These are phyloP conservation scores for Saccostrea cuccullata DNA, from an alignment of 1,140 invertebrate genomes.

Conservation along the genomic window DNA sequence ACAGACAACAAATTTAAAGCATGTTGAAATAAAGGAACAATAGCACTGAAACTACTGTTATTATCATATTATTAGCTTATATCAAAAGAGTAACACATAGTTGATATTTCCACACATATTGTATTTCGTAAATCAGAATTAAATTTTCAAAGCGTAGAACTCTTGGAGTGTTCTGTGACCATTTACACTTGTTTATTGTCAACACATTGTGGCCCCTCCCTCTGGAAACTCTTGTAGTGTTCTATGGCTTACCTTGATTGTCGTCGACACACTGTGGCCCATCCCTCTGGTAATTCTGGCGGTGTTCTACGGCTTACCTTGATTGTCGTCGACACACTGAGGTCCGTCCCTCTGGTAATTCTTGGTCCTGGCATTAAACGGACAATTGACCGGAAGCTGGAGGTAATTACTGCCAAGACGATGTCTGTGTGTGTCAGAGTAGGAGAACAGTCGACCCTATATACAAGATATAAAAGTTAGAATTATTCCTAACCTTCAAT, in stretches of 20 bases:
- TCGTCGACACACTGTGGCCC: constrained; percentile 82
- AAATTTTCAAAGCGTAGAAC: constrained; percentile 79
- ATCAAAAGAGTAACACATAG: too few species aligned
- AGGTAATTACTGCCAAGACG: constrained; percentile 94
- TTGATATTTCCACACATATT: too few species aligned
- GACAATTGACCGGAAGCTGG: constrained; percentile 97
- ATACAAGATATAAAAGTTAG: constrained; percentile 34
- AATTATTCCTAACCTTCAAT: background rate
- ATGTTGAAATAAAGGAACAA: too few species aligned
- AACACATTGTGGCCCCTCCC: constrained; percentile 86
- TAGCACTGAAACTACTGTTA: too few species aligned
- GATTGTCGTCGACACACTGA: constrained; percentile 77
- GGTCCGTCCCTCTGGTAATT: constrained; percentile 95
- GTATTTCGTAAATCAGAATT: too few species aligned
- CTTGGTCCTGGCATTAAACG: constrained; percentile 82
- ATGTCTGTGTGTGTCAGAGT: constrained; percentile 96
- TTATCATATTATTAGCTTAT: too few species aligned
- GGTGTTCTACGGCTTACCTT: constrained; percentile 67
- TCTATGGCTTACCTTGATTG: constrained; percentile 73
- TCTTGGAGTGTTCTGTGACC: constrained; percentile 75
- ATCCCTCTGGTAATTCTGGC: constrained; percentile 92
- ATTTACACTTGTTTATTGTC: constrained; percentile 76
- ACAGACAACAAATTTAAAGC: background rate
- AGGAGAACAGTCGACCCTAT: constrained; percentile 93
- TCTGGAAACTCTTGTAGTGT: constrained; percentile 86